These are phyloP conservation scores for Heliconius aoede DNA, from an alignment of 2,888 invertebrate species.

Conservation along the genomic window DNA sequence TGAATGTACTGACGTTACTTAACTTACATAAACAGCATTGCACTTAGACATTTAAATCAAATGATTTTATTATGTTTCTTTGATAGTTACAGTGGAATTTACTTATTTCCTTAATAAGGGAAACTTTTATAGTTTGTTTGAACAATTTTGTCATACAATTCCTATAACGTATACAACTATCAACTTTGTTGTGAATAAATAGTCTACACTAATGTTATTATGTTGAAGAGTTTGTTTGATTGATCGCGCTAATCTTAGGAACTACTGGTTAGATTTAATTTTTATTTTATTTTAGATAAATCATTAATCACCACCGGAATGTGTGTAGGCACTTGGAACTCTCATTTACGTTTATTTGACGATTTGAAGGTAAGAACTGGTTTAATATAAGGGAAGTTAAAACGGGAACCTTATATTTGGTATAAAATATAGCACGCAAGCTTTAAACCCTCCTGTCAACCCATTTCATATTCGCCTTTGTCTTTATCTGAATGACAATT, in stretches of 20 bases:
- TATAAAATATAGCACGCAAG: background rate
- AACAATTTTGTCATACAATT: conserved; percentile 2
- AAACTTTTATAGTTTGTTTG: background rate
- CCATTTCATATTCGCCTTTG: conserved; percentile 5
- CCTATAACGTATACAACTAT: background rate
- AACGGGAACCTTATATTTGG: conserved; percentile 5
- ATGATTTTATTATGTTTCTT: conserved; percentile 29
- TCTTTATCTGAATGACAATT: conserved; percentile 6
- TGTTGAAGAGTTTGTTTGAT: no score
- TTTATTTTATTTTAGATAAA: no score
- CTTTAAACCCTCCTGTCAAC: conserved; percentile 15
- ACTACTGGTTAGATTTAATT: no score
- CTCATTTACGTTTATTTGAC: no score
- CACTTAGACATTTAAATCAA: conserved; percentile 23
- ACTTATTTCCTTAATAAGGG: conserved; percentile 4
- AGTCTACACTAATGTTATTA: no score
- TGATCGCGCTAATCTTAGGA: no score
- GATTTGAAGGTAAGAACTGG: no score
- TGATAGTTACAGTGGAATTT: conserved; percentile 5
- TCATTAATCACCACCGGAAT: no score
- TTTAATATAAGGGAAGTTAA: background rate
- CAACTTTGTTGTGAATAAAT: background rate
- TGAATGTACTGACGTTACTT: background rate
- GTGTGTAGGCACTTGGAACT: no score
- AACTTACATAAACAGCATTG: conserved; percentile 6